A percentile compares a stretch with the other conserved stretches of the same genome.
Evolutionary conservation across 2,888 invertebrate genomes (phyloP).

Genomic region (Pachliopta kotzebuea): DNA sequence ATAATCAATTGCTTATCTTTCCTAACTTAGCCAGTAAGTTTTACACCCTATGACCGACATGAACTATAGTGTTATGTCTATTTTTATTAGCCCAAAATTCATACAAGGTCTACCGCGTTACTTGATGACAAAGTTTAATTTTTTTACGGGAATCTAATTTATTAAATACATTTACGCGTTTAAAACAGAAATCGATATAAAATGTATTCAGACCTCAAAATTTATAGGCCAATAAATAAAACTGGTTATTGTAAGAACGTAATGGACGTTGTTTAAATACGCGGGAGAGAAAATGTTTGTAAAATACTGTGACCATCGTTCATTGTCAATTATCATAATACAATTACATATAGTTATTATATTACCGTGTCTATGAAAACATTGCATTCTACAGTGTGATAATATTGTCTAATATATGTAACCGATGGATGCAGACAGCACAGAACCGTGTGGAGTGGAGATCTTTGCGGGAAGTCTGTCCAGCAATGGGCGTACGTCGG

Average conservation of each 20-base stretch:
- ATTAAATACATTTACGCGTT: neutral
- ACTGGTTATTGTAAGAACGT: slow-evolving; percentile 2
- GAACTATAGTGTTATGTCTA: neutral
- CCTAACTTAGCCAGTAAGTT: neutral
- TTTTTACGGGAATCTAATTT: neutral
- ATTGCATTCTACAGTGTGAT: slow-evolving; percentile 6
- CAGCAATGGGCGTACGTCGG: no score
- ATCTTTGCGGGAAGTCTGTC: no score
- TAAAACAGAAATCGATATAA: neutral
- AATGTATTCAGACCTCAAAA: slow-evolving; percentile 3
- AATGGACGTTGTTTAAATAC: slow-evolving; percentile 12
- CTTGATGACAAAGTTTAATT: neutral
- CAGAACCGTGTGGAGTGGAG: no score
- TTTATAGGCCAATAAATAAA: slow-evolving; percentile 4
- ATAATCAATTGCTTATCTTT: neutral
- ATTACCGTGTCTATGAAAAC: slow-evolving; percentile 4
- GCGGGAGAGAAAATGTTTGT: slow-evolving; percentile 14
- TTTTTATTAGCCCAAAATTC: neutral
- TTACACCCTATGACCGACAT: neutral
- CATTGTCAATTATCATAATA: slow-evolving; percentile 19
- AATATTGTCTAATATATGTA: neutral
- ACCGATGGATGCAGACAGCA: no score
- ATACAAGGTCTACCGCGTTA: neutral
- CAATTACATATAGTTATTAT: slow-evolving; percentile 4
- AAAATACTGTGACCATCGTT: slow-evolving; percentile 8